Conservation (phyloP, 2,113 vertebrate genomes). For the Neodon shergylaensis region DNA sequence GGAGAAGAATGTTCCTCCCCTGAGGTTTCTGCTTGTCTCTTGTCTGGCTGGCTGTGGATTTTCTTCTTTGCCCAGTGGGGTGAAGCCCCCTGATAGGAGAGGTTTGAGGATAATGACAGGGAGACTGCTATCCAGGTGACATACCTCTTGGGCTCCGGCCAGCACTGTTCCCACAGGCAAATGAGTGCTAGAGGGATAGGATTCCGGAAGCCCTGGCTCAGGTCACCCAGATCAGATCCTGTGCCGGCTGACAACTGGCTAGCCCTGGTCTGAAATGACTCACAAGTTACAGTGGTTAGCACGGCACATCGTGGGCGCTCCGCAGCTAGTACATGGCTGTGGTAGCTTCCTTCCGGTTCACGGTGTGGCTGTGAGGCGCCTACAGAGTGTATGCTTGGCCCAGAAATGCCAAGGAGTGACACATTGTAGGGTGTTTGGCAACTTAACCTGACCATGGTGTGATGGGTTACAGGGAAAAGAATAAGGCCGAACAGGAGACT, state of each 20-base stretch:
- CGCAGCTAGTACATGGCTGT: neutral
- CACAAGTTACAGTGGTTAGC: neutral
- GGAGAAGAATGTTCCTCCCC: neutral
- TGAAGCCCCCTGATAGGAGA: neutral
- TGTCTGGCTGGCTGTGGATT: neutral
- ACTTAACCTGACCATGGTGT: neutral
- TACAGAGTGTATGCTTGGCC: neutral
- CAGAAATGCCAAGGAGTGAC: neutral
- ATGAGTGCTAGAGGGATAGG: neutral
- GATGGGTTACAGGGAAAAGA: neutral
- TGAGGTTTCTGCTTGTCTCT: neutral
- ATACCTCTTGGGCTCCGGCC: neutral
- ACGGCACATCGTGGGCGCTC: neutral
- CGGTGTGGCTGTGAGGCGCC: too few species aligned
- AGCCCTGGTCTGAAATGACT: neutral
- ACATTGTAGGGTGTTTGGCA: neutral
- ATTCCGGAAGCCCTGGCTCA: neutral
- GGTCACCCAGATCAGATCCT: neutral
- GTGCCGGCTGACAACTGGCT: neutral
- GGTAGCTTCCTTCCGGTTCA: fast-evolving
- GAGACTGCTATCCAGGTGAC: neutral
- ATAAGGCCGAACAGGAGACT: neutral
- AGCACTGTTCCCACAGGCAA: neutral
- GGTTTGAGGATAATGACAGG: neutral
- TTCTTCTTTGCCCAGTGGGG: neutral